Evolutionary conservation across 2,797 vertebrate species (phyloP), one percentile per base, ranked within the genome.

Genomic region (Sebastes iracundus): DNA sequence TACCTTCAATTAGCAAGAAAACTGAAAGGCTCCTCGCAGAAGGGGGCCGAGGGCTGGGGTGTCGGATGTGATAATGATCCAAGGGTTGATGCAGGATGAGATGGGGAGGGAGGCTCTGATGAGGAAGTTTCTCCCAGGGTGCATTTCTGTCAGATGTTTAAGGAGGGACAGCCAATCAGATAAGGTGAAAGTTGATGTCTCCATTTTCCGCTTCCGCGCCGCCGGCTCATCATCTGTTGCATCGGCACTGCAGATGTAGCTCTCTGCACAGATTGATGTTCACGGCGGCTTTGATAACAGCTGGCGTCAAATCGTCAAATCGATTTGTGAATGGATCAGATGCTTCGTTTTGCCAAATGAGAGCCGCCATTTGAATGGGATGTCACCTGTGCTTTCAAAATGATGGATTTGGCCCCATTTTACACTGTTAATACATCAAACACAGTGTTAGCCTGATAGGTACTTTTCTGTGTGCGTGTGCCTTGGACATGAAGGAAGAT

Each of bases 1-100:
- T 93, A 79, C 87, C 91, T 89, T 87, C 89, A 85, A 64, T 89
- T 90, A 93, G 79, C 85, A 42, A 61, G 58, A 78, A 80, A 87
- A 92, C 84, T 58, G 79, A 82, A 84, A 66, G 77, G n/a, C 59
- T 55, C 28, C 11, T 52, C 59, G 6, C 53, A 16, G 64, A 71
- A 66, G 81, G 35, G 55, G 49, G 65, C 10, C 22, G 59, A 25
- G 64, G 64, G 62, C 28, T 4, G 30, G 56, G 23, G 75, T 82
- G 84, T 79, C 63, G 65, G 75, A 78, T 84, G 79, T 77, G 77
- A 89, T 89, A 81, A 90, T 67, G 33, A 83, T 72, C 25, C 20
- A 10, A 73, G 23, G 42, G 58, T 59, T 63, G 58, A 71, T 20
- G 4, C 23, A 65, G 67, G 55, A 59, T 27, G 77, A 60, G 52